Evolutionary conservation across 2,113 vertebrate genomes (phyloP).

Genomic region (Tauraco erythrolophus): DNA sequence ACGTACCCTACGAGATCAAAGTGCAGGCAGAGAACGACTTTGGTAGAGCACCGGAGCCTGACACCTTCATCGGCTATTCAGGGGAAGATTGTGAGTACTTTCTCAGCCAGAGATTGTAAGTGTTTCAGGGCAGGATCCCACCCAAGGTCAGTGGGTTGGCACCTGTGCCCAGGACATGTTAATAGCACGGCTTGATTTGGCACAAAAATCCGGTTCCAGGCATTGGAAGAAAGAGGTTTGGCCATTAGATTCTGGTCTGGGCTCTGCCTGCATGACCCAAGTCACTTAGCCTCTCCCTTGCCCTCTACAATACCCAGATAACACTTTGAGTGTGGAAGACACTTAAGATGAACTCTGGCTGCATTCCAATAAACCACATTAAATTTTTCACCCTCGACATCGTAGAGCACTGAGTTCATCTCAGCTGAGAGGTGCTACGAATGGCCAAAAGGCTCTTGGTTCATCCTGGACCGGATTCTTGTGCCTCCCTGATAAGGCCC

Average conservation of each 20-base stretch:
- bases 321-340: neutral
- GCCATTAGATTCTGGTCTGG: neutral
- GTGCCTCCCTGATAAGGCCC: neutral
- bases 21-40: slow-evolving; percentile 93
- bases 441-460: neutral
- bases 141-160: neutral
- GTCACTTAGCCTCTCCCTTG: neutral
- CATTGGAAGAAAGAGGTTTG: neutral
- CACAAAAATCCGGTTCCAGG: neutral
- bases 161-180: rapidly evolving
- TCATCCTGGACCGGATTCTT: neutral
- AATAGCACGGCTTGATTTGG: neutral
- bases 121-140: neutral
- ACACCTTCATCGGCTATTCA: slow-evolving; percentile 86
- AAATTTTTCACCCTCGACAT: neutral
- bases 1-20: slow-evolving; percentile 92
- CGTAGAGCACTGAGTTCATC: neutral
- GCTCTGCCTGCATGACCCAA: neutral
- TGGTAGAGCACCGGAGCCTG: slow-evolving; percentile 86
- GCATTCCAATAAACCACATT: rapidly evolving
- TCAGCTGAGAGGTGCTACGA: neutral
- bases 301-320: neutral
- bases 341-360: neutral
- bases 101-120: neutral
- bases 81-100: slow-evolving; percentile 95